Percentiles rank a stretch among this genome's conserved stretches.
Evolutionary conservation across 2,888 invertebrate species (phyloP).

Genomic region (Agriopis leucophaearia): DNA sequence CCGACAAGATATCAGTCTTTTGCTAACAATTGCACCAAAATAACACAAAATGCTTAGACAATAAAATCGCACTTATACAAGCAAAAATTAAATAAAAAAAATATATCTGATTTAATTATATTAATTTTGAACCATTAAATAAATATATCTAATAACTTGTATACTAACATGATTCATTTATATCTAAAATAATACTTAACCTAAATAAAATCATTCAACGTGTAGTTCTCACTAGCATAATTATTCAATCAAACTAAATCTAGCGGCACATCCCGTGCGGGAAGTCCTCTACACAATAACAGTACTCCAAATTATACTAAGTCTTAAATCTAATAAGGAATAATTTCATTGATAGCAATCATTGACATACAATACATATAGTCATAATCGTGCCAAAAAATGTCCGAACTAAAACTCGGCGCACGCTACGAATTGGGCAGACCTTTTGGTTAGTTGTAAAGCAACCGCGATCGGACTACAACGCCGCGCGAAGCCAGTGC

Average conservation of each 20-base stretch:
- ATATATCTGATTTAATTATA: slow-evolving; percentile 59
- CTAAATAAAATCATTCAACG: slow-evolving; percentile 66
- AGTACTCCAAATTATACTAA: slow-evolving; percentile 41
- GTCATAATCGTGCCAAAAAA: too few relatives aligned
- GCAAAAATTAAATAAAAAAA: slow-evolving; percentile 62
- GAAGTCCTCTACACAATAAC: slow-evolving; percentile 34
- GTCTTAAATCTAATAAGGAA: slow-evolving; percentile 59
- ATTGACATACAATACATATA: too few relatives aligned
- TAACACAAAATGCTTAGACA: slow-evolving; percentile 76
- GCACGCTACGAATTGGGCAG: too few relatives aligned
- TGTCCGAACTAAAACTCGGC: too few relatives aligned
- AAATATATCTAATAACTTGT: slow-evolving; percentile 59
- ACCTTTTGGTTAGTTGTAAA: too few relatives aligned
- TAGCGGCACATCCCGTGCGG: slow-evolving; percentile 27
- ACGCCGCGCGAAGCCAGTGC: too few relatives aligned
- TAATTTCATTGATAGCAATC: slow-evolving; percentile 61
- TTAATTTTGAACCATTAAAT: slow-evolving; percentile 72
- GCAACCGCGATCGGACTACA: too few relatives aligned
- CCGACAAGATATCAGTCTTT: slow-evolving; percentile 51
- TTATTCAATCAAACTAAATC: slow-evolving; percentile 51
- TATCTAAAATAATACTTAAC: slow-evolving; percentile 66
- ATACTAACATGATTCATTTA: slow-evolving; percentile 47
- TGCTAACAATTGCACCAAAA: slow-evolving; percentile 78
- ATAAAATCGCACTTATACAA: slow-evolving; percentile 52
- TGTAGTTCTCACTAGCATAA: slow-evolving; percentile 65